Evolutionary conservation across 2,888 invertebrate species (phyloP).

Genomic region (Cremastinae sp.): DNA sequence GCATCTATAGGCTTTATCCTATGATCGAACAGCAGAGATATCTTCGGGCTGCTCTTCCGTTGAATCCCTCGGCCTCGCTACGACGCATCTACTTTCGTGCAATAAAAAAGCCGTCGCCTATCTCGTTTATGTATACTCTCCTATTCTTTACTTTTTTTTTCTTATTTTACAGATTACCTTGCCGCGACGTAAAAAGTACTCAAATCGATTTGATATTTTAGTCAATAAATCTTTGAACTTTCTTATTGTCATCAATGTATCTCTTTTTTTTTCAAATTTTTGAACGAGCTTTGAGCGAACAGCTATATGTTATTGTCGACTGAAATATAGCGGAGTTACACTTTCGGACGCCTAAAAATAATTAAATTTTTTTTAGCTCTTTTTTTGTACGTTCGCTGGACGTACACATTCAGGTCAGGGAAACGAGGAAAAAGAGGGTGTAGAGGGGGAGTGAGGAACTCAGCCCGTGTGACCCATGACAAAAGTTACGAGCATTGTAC

Average conservation of each 20-base stretch:
- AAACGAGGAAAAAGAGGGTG: slow-evolving; percentile 6
- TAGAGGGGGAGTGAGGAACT: slow-evolving; percentile 27
- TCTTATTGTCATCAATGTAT: too few relatives aligned
- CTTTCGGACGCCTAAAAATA: too few relatives aligned
- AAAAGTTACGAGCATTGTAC: slow-evolving; percentile 52
- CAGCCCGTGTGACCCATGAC: slow-evolving; percentile 23
- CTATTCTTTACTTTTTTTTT: not conserved
- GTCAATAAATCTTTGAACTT: too few relatives aligned
- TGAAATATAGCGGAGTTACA: too few relatives aligned
- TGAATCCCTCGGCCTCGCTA: not conserved
- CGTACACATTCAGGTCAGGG: not conserved
- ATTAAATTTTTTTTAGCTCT: too few relatives aligned
- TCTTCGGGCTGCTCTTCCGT: slow-evolving; percentile 37
- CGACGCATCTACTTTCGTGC: not conserved
- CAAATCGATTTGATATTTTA: too few relatives aligned
- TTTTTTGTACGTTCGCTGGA: too few relatives aligned
- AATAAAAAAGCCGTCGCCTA: slow-evolving; percentile 15
- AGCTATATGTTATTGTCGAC: too few relatives aligned
- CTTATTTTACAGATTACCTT: not conserved
- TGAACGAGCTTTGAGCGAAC: too few relatives aligned
- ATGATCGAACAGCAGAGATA: slow-evolving; percentile 18
- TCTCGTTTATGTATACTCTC: slow-evolving; percentile 32
- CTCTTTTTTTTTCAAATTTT: too few relatives aligned
- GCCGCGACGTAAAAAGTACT: too few relatives aligned
- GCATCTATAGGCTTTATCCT: slow-evolving; percentile 18